Evolutionary conservation across 2,113 vertebrate species (phyloP).

Genomic region (Morphnarchus princeps): DNA sequence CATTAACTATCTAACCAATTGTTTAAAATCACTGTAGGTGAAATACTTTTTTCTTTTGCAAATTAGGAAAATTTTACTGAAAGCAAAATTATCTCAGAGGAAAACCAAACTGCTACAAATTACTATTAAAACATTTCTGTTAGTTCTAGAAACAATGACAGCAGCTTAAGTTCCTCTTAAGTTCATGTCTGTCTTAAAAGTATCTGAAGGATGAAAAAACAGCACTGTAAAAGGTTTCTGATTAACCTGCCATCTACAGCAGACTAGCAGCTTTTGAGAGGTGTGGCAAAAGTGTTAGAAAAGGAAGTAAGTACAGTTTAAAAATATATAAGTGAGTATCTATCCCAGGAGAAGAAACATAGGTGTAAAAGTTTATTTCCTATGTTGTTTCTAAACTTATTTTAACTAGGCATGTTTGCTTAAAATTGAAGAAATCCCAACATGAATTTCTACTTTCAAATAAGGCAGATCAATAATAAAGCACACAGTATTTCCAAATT

Average conservation of each 20-base stretch:
- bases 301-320: background rate
- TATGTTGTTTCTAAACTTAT: background rate
- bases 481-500: background rate
- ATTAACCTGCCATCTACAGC: background rate
- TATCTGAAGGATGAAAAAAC: background rate
- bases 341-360: background rate
- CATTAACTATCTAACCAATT: background rate
- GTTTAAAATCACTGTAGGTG: background rate
- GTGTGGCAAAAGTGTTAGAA: background rate
- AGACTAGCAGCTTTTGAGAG: background rate
- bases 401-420: background rate
- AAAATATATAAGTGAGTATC: background rate
- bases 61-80: background rate
- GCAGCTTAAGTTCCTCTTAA: background rate
- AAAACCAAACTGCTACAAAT: background rate
- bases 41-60: background rate
- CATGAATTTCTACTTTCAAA: background rate
- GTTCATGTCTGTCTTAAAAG: background rate
- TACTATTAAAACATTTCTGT: background rate
- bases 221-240: background rate
- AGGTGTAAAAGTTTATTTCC: background rate
- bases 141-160: background rate
- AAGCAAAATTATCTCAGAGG: background rate
- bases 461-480: background rate
- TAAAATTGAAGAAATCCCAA: background rate